Evolutionary conservation across 2,797 vertebrate species (phyloP), one percentile per base, ranked within the genome.

Genomic region (Prunella strophiata): DNA sequence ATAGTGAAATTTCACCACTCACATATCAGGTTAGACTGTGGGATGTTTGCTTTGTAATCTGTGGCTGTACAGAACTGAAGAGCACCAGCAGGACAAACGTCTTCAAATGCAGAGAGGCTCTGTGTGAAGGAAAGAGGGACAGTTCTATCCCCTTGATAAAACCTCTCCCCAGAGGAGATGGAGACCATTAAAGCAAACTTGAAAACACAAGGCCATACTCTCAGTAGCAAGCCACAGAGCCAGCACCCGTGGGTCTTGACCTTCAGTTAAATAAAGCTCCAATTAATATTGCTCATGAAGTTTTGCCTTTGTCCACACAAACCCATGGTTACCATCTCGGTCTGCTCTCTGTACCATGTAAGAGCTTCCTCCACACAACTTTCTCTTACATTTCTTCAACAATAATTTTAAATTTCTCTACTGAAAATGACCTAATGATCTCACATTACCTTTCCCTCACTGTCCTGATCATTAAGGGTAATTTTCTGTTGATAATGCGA

Each of bases 401-500:
- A 91, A 74, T 93, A 87, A 88, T 95, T 96, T 95, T 87, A 87
- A 90, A 81, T 77, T 78, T 85, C 91, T 93, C 51, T 94, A 78
- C 93, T 67, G 66, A 91, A 81, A 68, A 91, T 90, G 59, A 81
- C 74, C 68, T 90, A 76, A 89, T 3, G 18, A 78, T 90, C 68
- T 85, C 76, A 73, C 2, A 20, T 71, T 59, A 72, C 57, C 40
- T 47, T 81, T 87, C 32, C 26, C 61, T 95, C 87, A 89, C 83
- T 93, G 65, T 80, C 55, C n/a, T 34, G 89, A 81, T 91, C 19
- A 80, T 88, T 91, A 86, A 91, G 23, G 38, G 34, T 17, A 34
- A 59, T 83, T 83, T 95, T 94, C 82, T 93, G 67, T 63, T 80
- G 73, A 73, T 71, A 94, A 89, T 48, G 45, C 47, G 68, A 29